Evolutionary conservation across 2,888 invertebrate genomes (phyloP).

Genomic region (Macrosoma leucophasiata): DNA sequence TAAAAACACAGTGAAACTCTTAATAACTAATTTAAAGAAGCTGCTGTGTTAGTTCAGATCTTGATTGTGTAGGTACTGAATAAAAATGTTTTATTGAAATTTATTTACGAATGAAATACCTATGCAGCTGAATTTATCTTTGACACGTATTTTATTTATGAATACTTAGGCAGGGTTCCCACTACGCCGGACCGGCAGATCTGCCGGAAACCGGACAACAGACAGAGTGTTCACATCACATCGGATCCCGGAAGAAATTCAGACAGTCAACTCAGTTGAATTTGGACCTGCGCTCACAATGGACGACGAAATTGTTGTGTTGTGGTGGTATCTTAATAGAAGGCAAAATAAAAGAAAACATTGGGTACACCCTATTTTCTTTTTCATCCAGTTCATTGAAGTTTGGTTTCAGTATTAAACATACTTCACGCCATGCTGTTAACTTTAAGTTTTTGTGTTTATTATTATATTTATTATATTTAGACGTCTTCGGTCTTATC

Average conservation of each 20-base stretch:
- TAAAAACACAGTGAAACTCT: too few relatives aligned
- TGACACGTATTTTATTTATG: too few relatives aligned
- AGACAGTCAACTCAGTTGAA: slow-evolving; percentile 21
- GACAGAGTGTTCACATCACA: slow-evolving; percentile 29
- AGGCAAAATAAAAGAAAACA: slow-evolving; percentile 26
- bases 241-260: slow-evolving; percentile 21
- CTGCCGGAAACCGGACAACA: slow-evolving; percentile 29
- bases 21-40: too few relatives aligned
- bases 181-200: slow-evolving; percentile 25
- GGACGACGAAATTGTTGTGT: slow-evolving; percentile 23
- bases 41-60: too few relatives aligned
- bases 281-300: slow-evolving; percentile 23
- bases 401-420: slow-evolving; percentile 30
- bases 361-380: too few relatives aligned
- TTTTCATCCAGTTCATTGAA: slow-evolving; percentile 30
- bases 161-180: slow-evolving; percentile 13
- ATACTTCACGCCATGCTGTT: slow-evolving; percentile 31
- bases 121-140: too few relatives aligned
- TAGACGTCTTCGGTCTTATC: slow-evolving; percentile 29
- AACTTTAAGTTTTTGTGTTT: slow-evolving; percentile 28
- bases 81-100: too few relatives aligned
- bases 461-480: too few relatives aligned
- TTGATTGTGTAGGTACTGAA: too few relatives aligned
- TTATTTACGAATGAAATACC: too few relatives aligned
- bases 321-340: slow-evolving; percentile 23